These are phyloP conservation scores for Lophura nycthemera DNA, from an alignment of 2,113 vertebrate genomes.

Conservation along the genomic window DNA sequence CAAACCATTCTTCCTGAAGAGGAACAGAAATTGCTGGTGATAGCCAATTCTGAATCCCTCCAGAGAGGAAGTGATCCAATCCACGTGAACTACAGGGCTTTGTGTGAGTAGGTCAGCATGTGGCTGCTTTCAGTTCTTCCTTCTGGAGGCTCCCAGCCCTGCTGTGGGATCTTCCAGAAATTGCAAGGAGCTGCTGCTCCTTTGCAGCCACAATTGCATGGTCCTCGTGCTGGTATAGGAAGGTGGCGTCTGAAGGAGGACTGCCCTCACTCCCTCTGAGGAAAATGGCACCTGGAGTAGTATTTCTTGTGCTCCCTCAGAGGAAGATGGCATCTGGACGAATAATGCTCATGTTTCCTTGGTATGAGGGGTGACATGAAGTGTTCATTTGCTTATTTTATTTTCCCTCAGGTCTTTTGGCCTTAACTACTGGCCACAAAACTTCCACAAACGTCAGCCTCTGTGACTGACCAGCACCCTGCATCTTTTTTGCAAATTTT, in stretches of 20 bases:
- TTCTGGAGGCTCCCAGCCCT: background rate
- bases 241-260: background rate
- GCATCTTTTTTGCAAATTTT: background rate
- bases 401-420: background rate
- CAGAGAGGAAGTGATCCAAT: background rate
- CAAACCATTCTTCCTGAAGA: background rate
- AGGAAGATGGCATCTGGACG: background rate
- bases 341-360: background rate
- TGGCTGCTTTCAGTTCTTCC: fast-evolving
- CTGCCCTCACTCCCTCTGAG: too few species aligned
- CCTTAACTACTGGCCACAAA: background rate
- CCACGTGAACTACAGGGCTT: fast-evolving
- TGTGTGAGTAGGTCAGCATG: background rate
- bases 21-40: background rate
- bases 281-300: background rate
- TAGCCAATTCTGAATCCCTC: background rate
- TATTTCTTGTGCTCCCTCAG: too few species aligned
- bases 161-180: background rate
- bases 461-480: background rate
- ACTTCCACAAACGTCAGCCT: background rate
- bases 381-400: background rate
- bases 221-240: fast-evolving
- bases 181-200: background rate
- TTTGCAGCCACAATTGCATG: fast-evolving
- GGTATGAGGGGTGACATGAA: background rate